Conservation (phyloP, 2,797 vertebrate genomes). For the Vespertilio murinus region DNA sequence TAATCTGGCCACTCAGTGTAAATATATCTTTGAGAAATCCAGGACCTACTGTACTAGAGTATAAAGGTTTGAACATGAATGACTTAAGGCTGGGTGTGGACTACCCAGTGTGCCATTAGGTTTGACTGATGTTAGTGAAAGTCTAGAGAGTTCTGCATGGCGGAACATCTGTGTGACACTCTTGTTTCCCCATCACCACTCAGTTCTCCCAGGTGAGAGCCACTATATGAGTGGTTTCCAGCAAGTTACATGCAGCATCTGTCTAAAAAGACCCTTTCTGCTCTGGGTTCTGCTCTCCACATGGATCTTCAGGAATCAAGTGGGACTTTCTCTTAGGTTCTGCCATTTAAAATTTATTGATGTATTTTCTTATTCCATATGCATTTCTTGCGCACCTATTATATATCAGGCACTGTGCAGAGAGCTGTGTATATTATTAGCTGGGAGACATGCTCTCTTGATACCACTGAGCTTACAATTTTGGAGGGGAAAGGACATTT, state of each 20-base stretch:
- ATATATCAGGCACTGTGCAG: background rate
- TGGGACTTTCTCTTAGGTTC: background rate
- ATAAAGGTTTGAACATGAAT: background rate
- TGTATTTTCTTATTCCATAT: background rate
- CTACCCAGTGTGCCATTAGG: background rate
- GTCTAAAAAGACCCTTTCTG: background rate
- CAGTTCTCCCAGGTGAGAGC: background rate
- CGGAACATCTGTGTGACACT: background rate
- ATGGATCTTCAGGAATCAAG: background rate
- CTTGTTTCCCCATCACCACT: background rate
- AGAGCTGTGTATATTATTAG: background rate
- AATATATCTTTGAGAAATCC: background rate
- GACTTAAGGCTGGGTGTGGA: no score
- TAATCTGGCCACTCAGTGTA: no score
- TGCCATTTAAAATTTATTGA: background rate
- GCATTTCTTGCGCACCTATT: background rate
- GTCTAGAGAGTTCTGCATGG: background rate
- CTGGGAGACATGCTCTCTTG: background rate
- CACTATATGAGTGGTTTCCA: background rate
- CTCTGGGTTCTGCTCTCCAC: background rate
- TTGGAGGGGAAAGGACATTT: background rate
- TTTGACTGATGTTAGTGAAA: background rate
- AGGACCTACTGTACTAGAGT: background rate
- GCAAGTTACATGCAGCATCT: background rate
- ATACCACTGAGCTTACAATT: background rate